Percentiles rank a stretch among this genome's conserved stretches.
Conservation (phyloP, 2,113 vertebrate species). For the Dasyornis broadbenti region DNA sequence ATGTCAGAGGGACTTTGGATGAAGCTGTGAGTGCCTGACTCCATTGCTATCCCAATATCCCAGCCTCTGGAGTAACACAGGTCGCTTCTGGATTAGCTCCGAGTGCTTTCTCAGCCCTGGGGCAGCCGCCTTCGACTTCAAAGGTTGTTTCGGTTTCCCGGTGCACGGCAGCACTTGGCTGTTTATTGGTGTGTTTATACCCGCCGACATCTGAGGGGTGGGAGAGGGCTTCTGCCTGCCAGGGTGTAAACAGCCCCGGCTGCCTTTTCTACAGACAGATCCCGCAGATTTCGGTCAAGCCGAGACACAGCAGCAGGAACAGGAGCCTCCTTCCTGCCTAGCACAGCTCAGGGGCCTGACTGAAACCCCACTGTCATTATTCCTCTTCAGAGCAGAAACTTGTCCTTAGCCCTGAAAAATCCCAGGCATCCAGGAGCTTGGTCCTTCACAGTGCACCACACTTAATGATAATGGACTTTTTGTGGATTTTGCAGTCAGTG, state of each 20-base stretch:
- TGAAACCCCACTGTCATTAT: fast-evolving
- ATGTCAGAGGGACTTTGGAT: background rate
- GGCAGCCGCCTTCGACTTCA: slow-evolving; percentile 31
- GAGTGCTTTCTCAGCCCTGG: slow-evolving; percentile 27
- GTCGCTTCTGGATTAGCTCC: slow-evolving; percentile 7
- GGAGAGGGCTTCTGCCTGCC: slow-evolving; percentile 44
- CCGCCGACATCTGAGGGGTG: slow-evolving; percentile 19
- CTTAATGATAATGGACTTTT: background rate
- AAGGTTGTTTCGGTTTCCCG: background rate
- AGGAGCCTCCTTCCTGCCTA: background rate
- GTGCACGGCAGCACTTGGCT: background rate
- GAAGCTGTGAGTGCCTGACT: background rate
- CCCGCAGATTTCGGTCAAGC: background rate
- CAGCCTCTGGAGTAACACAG: background rate
- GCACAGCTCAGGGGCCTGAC: background rate
- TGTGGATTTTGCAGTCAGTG: background rate
- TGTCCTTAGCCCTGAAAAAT: background rate
- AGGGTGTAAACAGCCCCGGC: slow-evolving; percentile 30
- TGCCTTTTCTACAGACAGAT: background rate
- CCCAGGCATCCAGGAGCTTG: background rate
- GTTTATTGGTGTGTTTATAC: slow-evolving; percentile 27
- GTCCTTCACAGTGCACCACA: background rate
- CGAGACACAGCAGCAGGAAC: background rate
- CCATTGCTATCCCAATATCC: background rate
- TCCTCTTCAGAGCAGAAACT: background rate